A percentile compares a stretch with the other conserved stretches of the same genome.
Evolutionary conservation across 2,113 vertebrate genomes (phyloP).

Genomic region (Pluvialis apricaria): DNA sequence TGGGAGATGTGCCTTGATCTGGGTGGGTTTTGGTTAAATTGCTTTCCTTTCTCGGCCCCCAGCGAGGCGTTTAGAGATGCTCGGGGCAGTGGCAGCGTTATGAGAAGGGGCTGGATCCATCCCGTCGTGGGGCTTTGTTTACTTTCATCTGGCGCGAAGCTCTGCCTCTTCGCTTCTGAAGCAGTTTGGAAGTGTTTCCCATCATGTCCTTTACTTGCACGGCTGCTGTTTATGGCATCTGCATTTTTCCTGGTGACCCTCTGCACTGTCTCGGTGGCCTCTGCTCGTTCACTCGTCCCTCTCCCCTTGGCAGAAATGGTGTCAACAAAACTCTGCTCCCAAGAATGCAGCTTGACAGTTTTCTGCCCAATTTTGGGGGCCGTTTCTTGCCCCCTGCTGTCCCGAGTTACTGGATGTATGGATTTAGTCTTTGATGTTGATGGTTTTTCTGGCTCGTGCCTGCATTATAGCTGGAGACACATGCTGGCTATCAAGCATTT

Average conservation of each 20-base stretch:
- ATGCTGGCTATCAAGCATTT: neutral
- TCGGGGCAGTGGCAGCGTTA: neutral
- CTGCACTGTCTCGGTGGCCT: neutral
- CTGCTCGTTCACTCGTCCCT: neutral
- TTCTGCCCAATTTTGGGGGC: neutral
- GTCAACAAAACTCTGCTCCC: neutral
- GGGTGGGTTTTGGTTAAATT: neutral
- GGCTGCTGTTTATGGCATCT: neutral
- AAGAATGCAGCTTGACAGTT: neutral
- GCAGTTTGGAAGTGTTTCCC: neutral
- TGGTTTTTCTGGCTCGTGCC: neutral
- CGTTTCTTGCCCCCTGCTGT: neutral
- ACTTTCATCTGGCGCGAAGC: neutral
- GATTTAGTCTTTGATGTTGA: constrained; percentile 1
- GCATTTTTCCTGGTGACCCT: neutral
- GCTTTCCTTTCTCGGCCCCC: neutral
- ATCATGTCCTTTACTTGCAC: neutral
- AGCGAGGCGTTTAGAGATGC: neutral
- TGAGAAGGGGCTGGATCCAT: neutral
- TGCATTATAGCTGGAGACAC: neutral
- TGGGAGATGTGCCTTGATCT: neutral
- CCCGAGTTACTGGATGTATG: neutral
- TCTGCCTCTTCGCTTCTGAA: neutral
- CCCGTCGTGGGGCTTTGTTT: neutral
- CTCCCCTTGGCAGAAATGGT: neutral